Conservation (phyloP, 2,113 vertebrate species). For the Sphaerodactylus townsendi region DNA sequence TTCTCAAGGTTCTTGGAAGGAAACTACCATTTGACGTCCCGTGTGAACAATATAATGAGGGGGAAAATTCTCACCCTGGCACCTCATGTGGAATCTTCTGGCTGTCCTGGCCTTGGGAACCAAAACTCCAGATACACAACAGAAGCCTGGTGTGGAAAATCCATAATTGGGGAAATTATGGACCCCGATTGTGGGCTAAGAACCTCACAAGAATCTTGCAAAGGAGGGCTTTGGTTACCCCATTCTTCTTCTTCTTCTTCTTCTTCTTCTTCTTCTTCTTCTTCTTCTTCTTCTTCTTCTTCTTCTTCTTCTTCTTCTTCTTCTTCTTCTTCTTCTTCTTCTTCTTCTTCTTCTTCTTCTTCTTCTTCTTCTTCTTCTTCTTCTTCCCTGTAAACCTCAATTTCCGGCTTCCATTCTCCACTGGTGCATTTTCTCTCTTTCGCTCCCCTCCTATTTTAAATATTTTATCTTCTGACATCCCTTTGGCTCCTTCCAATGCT, state of each 20-base stretch:
- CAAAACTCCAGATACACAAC: not conserved
- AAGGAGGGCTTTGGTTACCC: not conserved
- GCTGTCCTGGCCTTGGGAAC: not conserved
- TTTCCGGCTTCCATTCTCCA: not conserved
- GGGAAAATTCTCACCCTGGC: not conserved
- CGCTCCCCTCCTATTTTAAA: too few relatives aligned
- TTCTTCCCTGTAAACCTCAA: too few relatives aligned
- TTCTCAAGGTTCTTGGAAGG: too few relatives aligned
- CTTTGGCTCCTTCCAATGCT: too few relatives aligned
- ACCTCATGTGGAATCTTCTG: not conserved
- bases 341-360: not conserved
- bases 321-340: not conserved
- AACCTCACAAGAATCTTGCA: not conserved
- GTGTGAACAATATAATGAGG: not conserved
- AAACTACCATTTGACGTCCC: too few relatives aligned
- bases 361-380: not conserved
- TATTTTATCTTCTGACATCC: too few relatives aligned
- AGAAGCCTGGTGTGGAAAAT: not conserved
- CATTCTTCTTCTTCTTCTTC: too few relatives aligned
- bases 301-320: not conserved
- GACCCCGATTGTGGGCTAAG: not conserved
- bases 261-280: too few relatives aligned
- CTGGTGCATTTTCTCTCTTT: too few relatives aligned
- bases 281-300: not conserved
- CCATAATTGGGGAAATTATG: not conserved